Evolutionary conservation across 2,113 vertebrate species (phyloP).

Genomic region (Chaetodon trifascialis): DNA sequence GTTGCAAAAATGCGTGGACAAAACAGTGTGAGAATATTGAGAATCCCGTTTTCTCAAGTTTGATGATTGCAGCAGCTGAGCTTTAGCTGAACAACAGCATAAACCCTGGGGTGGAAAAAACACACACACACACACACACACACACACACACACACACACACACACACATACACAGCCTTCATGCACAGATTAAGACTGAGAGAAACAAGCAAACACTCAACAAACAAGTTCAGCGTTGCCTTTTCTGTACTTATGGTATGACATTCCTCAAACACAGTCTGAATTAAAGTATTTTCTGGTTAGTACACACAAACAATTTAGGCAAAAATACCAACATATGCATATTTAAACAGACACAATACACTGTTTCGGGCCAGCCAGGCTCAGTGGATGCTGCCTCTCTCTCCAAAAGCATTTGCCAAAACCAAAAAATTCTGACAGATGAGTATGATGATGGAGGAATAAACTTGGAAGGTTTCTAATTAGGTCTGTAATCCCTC

Average conservation of each 20-base stretch:
- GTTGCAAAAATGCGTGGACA: constrained; percentile 7
- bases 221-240: neutral
- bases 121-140: neutral
- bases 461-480: constrained; percentile 44
- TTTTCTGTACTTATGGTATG: neutral
- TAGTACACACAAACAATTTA: neutral
- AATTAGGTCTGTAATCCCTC: constrained; percentile 45
- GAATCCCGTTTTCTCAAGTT: constrained; percentile 28
- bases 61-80: constrained; percentile 22
- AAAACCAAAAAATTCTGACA: constrained; percentile 38
- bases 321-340: neutral
- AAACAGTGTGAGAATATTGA: constrained; percentile 39
- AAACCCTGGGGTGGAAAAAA: neutral
- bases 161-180: neutral
- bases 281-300: too few relatives aligned
- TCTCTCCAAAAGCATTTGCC: constrained; percentile 21
- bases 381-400: constrained; percentile 11
- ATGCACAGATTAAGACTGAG: neutral
- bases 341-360: constrained; percentile 6
- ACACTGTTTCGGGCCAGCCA: neutral
- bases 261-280: neutral
- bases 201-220: neutral
- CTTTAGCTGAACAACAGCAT: neutral
- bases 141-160: neutral
- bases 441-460: constrained; percentile 23